Evolutionary conservation across 92 coral and sea anemone genomes (phyloP), one percentile per base, ranked within the genome.

Genomic region (Porites evermanni): DNA sequence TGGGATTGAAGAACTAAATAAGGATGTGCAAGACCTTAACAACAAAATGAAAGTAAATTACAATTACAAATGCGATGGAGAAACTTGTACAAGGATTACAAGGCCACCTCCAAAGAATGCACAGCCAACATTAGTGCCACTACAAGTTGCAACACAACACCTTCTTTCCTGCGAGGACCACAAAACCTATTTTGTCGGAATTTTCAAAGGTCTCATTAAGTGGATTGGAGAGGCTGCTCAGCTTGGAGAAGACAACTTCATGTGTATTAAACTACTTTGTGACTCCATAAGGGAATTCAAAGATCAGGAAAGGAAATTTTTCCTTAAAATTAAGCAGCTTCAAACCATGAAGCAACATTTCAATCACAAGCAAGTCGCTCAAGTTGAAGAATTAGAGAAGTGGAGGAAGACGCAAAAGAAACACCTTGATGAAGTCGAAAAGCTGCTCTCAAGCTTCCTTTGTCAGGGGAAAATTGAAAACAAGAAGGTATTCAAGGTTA

Each of bases 391-490:
- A 1, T 80, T 94, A 23, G 67, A 90, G 14, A 93, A 89, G 26
- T 94, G 98, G 98, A 86, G 82, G 16, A 84, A 82, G 13, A 87
- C 92, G 11, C 94, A 94, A 52, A 79, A 79, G 29, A 68, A 75
- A 70, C 98, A 94, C 69, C 89, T 93, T 2, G 98, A 94, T 1
- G 96, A 93, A 6, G 89, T 94, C 26, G 98, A 93, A 38, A 93
- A 88, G 63, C 79, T 94, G 26, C 79, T 94, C 16, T 82, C 91
- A 56, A 90, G 90, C 77, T 70, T 94, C 82, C 87, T 94, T 80
- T 78, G 79, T 67, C 98, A 88, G 74, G 80, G 87, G 14, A 29
- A 29, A 29, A 29, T 29, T 29, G 32, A 29, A 29, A 29, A 29
- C 32, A 12, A 14, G 1, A 61, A 83, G 72, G 87, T 74, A 24